These are phyloP conservation scores for Neogale vison DNA, from an alignment of 2,113 vertebrate species.

Conservation along the genomic window DNA sequence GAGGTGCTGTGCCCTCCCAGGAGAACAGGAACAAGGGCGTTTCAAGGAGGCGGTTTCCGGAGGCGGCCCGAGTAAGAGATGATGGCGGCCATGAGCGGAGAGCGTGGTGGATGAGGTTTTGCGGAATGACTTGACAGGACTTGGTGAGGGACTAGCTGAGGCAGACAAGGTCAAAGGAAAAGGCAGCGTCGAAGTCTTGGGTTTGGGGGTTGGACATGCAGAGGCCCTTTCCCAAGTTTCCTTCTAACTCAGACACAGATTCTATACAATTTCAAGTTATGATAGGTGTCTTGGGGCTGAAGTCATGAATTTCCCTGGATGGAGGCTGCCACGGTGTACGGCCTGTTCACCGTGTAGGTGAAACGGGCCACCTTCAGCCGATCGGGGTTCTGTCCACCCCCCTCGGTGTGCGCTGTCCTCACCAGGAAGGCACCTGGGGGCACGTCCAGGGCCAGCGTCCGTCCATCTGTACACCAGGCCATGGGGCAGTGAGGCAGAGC, in stretches of 20 bases:
- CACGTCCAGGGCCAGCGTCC: too few species aligned
- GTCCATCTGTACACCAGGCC: neutral
- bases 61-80: neutral
- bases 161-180: neutral
- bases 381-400: neutral
- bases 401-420: neutral
- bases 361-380: too few species aligned
- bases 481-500: neutral
- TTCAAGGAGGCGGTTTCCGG: neutral
- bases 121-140: neutral
- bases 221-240: neutral
- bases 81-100: neutral
- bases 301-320: neutral
- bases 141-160: neutral
- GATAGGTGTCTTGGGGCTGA: neutral
- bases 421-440: neutral
- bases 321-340: neutral
- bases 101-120: neutral
- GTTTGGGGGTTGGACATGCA: neutral
- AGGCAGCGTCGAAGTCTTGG: neutral
- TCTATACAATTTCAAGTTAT: neutral
- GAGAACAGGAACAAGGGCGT: neutral
- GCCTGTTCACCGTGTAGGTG: neutral
- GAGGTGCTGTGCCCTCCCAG: neutral
- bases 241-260: neutral